phyloP scores from a whole-genome alignment of 2,888 invertebrate genomes.

The Dorcus parallelipipedus region DNA sequence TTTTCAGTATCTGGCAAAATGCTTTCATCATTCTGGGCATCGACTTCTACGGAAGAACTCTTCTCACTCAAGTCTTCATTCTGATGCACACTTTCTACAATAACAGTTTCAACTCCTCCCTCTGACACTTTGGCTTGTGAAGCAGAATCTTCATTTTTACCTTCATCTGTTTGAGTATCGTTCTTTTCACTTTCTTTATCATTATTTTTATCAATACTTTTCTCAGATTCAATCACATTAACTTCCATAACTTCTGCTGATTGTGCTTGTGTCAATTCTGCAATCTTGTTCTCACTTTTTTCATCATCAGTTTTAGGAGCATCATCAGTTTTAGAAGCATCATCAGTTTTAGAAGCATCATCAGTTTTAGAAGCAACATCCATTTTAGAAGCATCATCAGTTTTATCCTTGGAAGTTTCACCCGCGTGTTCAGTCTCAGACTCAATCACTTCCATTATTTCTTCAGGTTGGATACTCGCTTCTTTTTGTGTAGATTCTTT shows the following conservation, averaged over 20 bases:
- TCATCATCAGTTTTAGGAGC: not conserved
- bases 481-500: too few species aligned
- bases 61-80: not conserved
- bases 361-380: not conserved
- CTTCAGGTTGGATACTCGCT: too few species aligned
- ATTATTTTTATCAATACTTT: not conserved
- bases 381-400: not conserved
- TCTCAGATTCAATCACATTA: not conserved
- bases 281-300: not conserved
- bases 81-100: not conserved
- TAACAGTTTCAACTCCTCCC: not conserved
- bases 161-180: not conserved
- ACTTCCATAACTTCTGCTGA: not conserved
- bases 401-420: too few species aligned
- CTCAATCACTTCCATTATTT: too few species aligned
- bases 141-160: not conserved
- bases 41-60: not conserved
- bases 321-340: not conserved
- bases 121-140: not conserved
- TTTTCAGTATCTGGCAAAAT: constrained; percentile 5
- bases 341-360: not conserved
- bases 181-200: not conserved
- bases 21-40: constrained; percentile 20
- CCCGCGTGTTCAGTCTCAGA: too few species aligned
- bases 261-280: too few species aligned